A percentile compares a stretch with the other conserved stretches of the same genome.
phyloP scores from a whole-genome alignment of 2,113 vertebrate species.

The Ceuthmochares aereus region DNA sequence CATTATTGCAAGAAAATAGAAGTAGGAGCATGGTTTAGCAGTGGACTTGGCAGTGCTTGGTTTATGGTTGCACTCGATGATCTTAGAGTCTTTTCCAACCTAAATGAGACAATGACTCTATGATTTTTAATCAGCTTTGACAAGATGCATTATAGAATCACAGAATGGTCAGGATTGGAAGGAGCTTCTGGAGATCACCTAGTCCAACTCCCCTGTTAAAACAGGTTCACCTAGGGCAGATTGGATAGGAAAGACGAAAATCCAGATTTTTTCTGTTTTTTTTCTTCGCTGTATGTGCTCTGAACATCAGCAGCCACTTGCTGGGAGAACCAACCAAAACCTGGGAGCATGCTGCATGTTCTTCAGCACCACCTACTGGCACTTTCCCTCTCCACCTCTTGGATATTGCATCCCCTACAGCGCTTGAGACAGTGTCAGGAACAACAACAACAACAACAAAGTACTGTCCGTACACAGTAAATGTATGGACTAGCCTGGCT shows the following conservation, averaged over 20 bases:
- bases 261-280: neutral
- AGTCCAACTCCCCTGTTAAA: too few relatives aligned
- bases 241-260: neutral
- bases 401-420: neutral
- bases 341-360: neutral
- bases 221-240: too few relatives aligned
- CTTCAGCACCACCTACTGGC: slow-evolving; percentile 60
- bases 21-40: neutral
- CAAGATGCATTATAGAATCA: neutral
- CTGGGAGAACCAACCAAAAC: neutral
- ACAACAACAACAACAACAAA: neutral
- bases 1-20: neutral
- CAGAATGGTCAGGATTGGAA: too few relatives aligned
- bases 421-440: neutral
- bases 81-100: neutral
- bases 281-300: neutral
- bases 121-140: neutral
- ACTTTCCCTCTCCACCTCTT: neutral
- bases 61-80: neutral
- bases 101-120: neutral
- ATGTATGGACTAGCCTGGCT: neutral
- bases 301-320: neutral
- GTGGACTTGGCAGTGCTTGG: neutral
- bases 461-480: neutral
- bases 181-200: too few relatives aligned